A percentile compares a stretch with the other conserved stretches of the same genome.
Evolutionary conservation across 2,797 vertebrate species (phyloP).

Genomic region (Mionectes olivaceus): DNA sequence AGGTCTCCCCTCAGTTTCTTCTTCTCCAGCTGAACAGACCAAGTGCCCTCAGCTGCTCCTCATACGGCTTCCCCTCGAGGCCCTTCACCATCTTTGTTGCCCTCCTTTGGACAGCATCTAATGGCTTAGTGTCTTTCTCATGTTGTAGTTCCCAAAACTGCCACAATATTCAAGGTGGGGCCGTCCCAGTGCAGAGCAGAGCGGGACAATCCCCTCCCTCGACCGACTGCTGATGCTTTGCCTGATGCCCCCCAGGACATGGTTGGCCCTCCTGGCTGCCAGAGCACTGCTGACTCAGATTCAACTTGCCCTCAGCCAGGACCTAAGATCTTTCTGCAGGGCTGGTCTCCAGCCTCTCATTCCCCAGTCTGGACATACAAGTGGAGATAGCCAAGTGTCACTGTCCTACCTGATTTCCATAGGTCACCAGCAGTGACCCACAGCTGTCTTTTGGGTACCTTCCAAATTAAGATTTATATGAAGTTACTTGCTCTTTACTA

Average conservation of each 20-base stretch:
- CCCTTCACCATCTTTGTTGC: neutral
- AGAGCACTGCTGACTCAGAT: neutral
- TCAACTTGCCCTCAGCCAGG: rapidly evolving
- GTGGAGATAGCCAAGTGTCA: neutral
- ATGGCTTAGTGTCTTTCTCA: neutral
- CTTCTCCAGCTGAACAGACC: neutral
- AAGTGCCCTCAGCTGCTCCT: neutral
- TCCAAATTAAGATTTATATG: neutral
- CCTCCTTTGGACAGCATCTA: neutral
- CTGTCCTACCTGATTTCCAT: neutral
- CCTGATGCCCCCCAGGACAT: neutral
- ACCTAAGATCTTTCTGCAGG: neutral
- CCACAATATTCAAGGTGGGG: rapidly evolving
- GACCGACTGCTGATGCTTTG: rapidly evolving
- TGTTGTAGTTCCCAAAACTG: neutral
- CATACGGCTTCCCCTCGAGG: neutral
- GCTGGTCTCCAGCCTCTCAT: neutral
- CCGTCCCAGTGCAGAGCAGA: neutral
- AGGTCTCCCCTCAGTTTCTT: neutral
- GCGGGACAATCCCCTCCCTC: neutral
- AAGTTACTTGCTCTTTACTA: neutral
- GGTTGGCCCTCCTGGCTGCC: neutral
- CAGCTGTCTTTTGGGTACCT: neutral
- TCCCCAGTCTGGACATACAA: neutral
- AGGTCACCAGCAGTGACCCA: neutral